Evolutionary conservation across 2,797 vertebrate species (phyloP), one percentile per base, ranked within the genome.

Genomic region (Gymnocypris eckloni): DNA sequence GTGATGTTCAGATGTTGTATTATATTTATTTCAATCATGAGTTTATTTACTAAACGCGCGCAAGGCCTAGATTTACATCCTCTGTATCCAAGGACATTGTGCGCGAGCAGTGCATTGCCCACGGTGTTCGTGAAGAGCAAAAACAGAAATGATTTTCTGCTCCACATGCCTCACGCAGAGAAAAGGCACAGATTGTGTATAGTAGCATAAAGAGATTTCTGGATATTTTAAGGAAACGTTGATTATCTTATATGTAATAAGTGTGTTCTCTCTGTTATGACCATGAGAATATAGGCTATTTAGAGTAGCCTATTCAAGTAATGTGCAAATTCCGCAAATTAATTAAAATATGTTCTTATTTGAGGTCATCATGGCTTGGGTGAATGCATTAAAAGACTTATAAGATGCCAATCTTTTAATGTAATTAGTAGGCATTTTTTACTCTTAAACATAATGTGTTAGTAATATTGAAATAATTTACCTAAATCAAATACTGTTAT

Each of bases 31-130:
- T 84, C 25, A 54, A 78, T 20, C 4, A 9, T 86, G 52, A 16
- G 43, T 81, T 81, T 28, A 50, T 84, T 78, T 28, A 79, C 43
- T 82, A 33, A 48, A 79, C 25, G 48, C 54, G 11, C 15, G 12
- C 9, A 50, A 72, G 81, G 73, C 81, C 78, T 83, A 13, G 81
- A 50, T 86, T 77, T 64, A 50, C 81, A 78, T 83, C 87, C 75
- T 85, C 87, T 79, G 87, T 79, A 89, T 91, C 90, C 92, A 94
- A 94, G 94, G 93, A 89, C 94, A 93, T 87, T 87, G 79, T 86
- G 84, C 88, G 84, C 89, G 89, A 93, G 90, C 91, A 87, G 84
- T 67, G 78, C 82, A 82, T 89, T 91, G 90, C 89, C 88, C 80
- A 90, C 72, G 70, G 91, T 91, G 83, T 88, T 88, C 91, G 76